Evolutionary conservation across 2,797 vertebrate genomes (phyloP).

Genomic region (Salarias fasciatus): DNA sequence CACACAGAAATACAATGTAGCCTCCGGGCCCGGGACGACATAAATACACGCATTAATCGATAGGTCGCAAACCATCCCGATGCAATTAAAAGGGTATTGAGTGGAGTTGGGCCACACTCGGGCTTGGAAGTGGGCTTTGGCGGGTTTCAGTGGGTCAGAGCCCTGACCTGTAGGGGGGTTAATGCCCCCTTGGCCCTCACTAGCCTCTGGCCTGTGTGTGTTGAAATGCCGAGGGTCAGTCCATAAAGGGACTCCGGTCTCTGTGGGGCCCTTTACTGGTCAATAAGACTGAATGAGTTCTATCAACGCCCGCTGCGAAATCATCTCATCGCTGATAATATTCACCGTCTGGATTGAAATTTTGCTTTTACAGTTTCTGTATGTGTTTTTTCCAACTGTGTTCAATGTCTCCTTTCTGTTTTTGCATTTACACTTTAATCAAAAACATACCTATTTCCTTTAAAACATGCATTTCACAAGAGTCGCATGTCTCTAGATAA

Average conservation of each 20-base stretch:
- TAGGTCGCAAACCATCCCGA: conserved; percentile 80
- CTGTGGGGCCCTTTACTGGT: conserved; percentile 71
- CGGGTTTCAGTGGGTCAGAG: conserved; percentile 55
- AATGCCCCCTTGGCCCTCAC: conserved; percentile 71
- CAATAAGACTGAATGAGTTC: conserved; percentile 78
- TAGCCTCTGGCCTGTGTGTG: conserved; percentile 66
- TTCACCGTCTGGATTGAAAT: conserved; percentile 30
- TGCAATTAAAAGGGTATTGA: conserved; percentile 86
- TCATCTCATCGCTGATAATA: conserved; percentile 47
- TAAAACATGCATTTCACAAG: conserved; percentile 3
- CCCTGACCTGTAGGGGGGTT: conserved; percentile 72
- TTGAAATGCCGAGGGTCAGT: conserved; percentile 73
- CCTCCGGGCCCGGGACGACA: conserved; percentile 68
- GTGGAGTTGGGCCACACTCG: conserved; percentile 63
- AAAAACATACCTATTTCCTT: conserved; percentile 22
- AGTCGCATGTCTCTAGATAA: conserved; percentile 25
- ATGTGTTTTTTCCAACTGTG: conserved; percentile 17
- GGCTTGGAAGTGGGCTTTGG: conserved; percentile 59
- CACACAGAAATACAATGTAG: conserved; percentile 85
- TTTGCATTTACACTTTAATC: conserved; percentile 9
- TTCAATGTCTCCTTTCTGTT: conserved; percentile 1
- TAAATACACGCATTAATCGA: conserved; percentile 86
- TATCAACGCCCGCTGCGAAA: conserved; percentile 62
- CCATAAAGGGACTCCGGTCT: conserved; percentile 81
- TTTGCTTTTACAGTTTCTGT: conserved; percentile 17